phyloP scores from a whole-genome alignment of 2,113 vertebrate species.

The Dipodomys ordii region DNA sequence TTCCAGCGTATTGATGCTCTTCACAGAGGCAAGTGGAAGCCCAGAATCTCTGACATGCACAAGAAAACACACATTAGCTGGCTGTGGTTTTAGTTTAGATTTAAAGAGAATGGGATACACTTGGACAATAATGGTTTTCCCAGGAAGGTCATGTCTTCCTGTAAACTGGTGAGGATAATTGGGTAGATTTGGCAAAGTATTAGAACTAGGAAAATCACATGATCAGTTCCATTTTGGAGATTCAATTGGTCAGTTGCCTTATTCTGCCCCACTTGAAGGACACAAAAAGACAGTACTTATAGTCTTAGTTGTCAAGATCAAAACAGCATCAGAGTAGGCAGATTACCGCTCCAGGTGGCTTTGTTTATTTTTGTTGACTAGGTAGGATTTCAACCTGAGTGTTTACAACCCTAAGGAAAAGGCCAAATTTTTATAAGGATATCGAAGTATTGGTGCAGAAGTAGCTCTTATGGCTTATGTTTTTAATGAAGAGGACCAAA shows the following conservation, averaged over 20 bases:
- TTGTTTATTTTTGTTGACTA: slow-evolving; percentile 76
- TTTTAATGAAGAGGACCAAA: slow-evolving; percentile 83
- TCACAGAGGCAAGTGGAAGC: neutral
- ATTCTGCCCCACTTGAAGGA: neutral
- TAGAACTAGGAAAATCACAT: neutral
- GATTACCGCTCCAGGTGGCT: neutral
- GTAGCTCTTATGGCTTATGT: slow-evolving; percentile 75
- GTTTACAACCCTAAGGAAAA: slow-evolving; percentile 79
- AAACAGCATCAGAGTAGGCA: slow-evolving; percentile 55
- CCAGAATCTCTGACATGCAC: neutral
- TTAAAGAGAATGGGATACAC: neutral
- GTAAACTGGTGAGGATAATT: rapidly evolving
- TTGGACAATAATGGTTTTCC: neutral
- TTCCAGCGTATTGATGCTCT: neutral
- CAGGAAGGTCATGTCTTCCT: rapidly evolving
- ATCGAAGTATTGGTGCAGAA: slow-evolving; percentile 83
- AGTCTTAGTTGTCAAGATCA: slow-evolving; percentile 51
- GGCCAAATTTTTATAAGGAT: slow-evolving; percentile 82
- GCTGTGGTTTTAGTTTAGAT: neutral
- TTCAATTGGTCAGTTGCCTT: neutral
- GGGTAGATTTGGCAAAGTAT: neutral
- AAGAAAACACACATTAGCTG: rapidly evolving
- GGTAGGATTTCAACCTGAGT: slow-evolving; percentile 75
- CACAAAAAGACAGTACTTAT: neutral
- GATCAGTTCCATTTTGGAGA: neutral